Percentiles rank a stretch among this genome's conserved stretches.
Conservation (phyloP, 2,888 invertebrate genomes). For the Drosophila buzzatii region DNA sequence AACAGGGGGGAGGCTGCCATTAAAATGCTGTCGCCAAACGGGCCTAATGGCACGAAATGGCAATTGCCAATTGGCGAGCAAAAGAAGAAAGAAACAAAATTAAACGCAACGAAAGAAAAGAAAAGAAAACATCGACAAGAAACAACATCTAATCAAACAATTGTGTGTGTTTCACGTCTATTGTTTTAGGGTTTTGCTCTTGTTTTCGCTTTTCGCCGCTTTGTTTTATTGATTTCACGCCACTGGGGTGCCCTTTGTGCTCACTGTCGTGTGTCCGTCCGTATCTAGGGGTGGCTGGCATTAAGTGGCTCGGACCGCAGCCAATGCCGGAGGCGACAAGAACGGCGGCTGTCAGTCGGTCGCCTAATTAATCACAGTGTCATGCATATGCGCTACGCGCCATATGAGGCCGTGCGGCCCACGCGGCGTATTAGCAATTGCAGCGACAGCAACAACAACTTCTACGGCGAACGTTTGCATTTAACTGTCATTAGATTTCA, state of each 20-base stretch:
- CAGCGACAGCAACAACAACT: conserved; percentile 32
- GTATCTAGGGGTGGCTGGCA: conserved; percentile 27
- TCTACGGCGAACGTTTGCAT: conserved; percentile 59
- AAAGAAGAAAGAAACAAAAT: not conserved
- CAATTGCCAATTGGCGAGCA: conserved; percentile 69
- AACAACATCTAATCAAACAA: conserved; percentile 65
- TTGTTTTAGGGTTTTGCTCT: conserved; percentile 57
- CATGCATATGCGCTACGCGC: conserved; percentile 63
- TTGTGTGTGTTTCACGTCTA: conserved; percentile 56
- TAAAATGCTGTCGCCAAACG: conserved; percentile 58
- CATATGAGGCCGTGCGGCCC: conserved; percentile 60
- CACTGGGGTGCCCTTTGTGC: conserved; percentile 70
- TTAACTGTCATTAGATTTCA: conserved; percentile 82
- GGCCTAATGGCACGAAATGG: conserved; percentile 59
- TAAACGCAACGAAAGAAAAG: conserved; percentile 7
- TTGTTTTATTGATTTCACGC: conserved; percentile 73
- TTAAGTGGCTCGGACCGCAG: conserved; percentile 44
- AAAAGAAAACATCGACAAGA: conserved; percentile 19
- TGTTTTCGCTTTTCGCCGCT: conserved; percentile 31
- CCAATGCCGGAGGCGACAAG: conserved; percentile 54
- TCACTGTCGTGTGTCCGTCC: conserved; percentile 23
- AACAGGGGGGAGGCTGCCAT: conserved; percentile 17
- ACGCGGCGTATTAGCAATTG: conserved; percentile 76
- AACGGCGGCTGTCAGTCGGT: conserved; percentile 52
- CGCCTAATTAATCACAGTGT: conserved; percentile 77